phyloP scores from a whole-genome alignment of 2,113 vertebrate genomes.

The Nerophis lumbriciformis region DNA sequence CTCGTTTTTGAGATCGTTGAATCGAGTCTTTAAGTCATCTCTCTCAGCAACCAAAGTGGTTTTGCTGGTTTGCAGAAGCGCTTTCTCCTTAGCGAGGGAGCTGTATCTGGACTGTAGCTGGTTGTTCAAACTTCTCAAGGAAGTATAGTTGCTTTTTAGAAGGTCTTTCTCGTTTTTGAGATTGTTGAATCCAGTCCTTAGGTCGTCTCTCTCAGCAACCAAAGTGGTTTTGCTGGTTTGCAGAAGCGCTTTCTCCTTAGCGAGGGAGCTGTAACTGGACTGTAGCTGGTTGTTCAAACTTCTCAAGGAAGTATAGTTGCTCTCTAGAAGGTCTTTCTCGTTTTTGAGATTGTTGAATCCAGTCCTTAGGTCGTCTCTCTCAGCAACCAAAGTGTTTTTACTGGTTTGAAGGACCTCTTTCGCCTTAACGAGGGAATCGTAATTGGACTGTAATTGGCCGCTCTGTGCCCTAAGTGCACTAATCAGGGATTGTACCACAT shows the following conservation, averaged over 20 bases:
- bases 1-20: background rate
- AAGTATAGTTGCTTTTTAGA: too few relatives aligned
- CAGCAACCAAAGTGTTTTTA: background rate
- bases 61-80: background rate
- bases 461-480: background rate
- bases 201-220: too few relatives aligned
- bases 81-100: constrained; percentile 3
- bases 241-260: too few relatives aligned
- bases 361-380: background rate
- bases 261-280: background rate
- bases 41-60: background rate
- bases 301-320: constrained; percentile 7
- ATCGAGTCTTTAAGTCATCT: background rate
- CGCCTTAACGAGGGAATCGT: background rate
- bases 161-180: too few relatives aligned
- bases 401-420: background rate
- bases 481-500: background rate
- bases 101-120: too few relatives aligned
- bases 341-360: constrained; percentile 1
- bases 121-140: too few relatives aligned
- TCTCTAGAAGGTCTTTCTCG: background rate
- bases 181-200: too few relatives aligned
- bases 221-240: too few relatives aligned
- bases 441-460: background rate
- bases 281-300: too few relatives aligned